Percentiles rank a stretch among this genome's conserved stretches.
These are phyloP conservation scores for Gymnocephalus cernua DNA, from an alignment of 2,113 vertebrate genomes.

Conservation along the genomic window DNA sequence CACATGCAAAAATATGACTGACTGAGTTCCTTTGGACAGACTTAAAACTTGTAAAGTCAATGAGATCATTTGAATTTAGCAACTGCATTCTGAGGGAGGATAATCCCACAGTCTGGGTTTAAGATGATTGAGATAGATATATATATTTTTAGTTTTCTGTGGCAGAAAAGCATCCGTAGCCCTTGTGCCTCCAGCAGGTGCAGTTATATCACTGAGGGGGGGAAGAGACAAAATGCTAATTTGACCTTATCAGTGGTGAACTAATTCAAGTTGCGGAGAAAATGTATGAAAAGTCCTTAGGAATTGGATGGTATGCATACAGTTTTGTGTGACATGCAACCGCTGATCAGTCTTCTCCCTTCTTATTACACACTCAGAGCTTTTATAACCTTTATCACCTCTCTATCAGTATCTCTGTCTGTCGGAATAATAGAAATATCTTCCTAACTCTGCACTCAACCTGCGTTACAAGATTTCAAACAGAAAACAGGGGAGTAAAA, in stretches of 20 bases:
- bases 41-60: conserved; percentile 14
- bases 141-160: not conserved
- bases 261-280: not conserved
- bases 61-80: not conserved
- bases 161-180: not conserved
- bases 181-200: not conserved
- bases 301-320: not conserved
- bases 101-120: not conserved
- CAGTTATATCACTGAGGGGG: not conserved
- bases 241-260: not conserved
- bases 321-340: not conserved
- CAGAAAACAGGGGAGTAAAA: not conserved
- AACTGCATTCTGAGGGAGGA: not conserved
- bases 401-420: not conserved
- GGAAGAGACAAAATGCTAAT: not conserved
- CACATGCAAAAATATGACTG: conserved; percentile 8
- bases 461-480: not conserved
- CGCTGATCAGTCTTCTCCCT: not conserved
- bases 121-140: not conserved
- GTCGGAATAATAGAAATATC: not conserved
- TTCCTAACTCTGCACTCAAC: not conserved
- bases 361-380: not conserved
- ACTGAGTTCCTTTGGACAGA: not conserved
- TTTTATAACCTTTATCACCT: not conserved
- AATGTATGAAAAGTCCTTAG: not conserved